A percentile compares a stretch with the other conserved stretches of the same genome.
These are phyloP conservation scores for Rhodophaea formosa DNA, from an alignment of 2,888 invertebrate genomes.

Conservation along the genomic window DNA sequence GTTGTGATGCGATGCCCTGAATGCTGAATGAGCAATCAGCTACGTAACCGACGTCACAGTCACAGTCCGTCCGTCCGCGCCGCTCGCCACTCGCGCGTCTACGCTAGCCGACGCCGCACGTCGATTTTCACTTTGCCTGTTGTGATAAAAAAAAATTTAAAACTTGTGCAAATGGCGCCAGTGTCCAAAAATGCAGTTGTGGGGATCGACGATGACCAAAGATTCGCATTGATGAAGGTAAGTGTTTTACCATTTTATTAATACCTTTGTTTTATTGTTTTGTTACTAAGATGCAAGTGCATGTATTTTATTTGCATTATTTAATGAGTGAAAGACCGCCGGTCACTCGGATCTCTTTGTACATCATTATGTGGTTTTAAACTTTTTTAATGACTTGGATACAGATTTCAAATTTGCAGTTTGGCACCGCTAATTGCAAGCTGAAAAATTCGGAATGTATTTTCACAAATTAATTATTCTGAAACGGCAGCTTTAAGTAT, in stretches of 20 bases:
- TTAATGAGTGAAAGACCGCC: not conserved
- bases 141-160: conserved; percentile 16
- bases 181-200: conserved; percentile 62
- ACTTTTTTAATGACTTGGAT: not conserved
- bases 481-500: not conserved
- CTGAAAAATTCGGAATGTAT: not conserved
- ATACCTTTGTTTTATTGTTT: conserved; percentile 1
- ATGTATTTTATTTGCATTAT: conserved; percentile 6
- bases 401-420: not conserved
- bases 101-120: too few species aligned
- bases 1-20: not conserved
- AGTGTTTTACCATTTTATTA: conserved; percentile 22
- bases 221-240: conserved; percentile 90
- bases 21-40: not conserved
- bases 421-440: not conserved
- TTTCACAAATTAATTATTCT: not conserved
- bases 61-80: not conserved
- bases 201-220: conserved; percentile 86
- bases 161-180: conserved; percentile 61
- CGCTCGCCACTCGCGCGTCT: not conserved
- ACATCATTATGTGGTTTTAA: not conserved
- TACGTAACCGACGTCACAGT: not conserved
- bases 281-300: conserved; percentile 1
- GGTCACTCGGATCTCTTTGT: not conserved
- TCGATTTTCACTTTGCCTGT: conserved; percentile 9